Evolutionary conservation across 2,888 invertebrate genomes (phyloP).

Genomic region (Nemapogon koenigi): DNA sequence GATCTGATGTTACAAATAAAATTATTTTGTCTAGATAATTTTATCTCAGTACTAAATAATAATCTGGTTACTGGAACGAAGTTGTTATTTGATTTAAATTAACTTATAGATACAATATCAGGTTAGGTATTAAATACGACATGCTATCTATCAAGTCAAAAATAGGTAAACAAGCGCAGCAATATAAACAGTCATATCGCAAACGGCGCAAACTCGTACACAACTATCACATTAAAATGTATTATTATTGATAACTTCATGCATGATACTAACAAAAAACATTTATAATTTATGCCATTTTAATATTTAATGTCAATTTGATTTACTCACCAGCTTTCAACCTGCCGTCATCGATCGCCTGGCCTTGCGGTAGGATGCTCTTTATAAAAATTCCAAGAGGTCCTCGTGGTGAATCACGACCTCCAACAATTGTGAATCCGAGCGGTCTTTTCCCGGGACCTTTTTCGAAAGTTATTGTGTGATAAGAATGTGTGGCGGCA

Average conservation of each 20-base stretch:
- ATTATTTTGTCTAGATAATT: too few species aligned
- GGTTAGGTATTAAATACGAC: too few species aligned
- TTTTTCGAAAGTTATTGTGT: constrained; percentile 79
- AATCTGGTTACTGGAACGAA: too few species aligned
- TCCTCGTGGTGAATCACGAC: constrained; percentile 83
- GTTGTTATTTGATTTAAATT: too few species aligned
- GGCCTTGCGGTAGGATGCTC: constrained; percentile 82
- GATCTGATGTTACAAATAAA: too few species aligned
- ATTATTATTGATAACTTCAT: neutral
- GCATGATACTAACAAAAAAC: neutral
- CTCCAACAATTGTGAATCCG: constrained; percentile 91
- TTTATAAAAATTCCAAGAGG: constrained; percentile 87
- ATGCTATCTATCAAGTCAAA: constrained; percentile 1
- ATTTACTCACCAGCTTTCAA: constrained; percentile 77
- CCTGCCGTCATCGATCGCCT: constrained; percentile 84
- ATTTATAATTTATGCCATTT: neutral
- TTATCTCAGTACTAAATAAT: too few species aligned
- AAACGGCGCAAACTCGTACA: constrained; percentile 2
- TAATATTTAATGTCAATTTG: too few species aligned
- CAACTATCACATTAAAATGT: constrained; percentile 7
- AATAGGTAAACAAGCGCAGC: constrained; percentile 1
- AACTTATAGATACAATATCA: too few species aligned
- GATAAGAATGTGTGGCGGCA: constrained; percentile 72
- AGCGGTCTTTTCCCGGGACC: constrained; percentile 83
- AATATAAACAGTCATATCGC: constrained; percentile 6